Conservation (phyloP, 2,797 vertebrate genomes). For the Valencia hispanica region DNA sequence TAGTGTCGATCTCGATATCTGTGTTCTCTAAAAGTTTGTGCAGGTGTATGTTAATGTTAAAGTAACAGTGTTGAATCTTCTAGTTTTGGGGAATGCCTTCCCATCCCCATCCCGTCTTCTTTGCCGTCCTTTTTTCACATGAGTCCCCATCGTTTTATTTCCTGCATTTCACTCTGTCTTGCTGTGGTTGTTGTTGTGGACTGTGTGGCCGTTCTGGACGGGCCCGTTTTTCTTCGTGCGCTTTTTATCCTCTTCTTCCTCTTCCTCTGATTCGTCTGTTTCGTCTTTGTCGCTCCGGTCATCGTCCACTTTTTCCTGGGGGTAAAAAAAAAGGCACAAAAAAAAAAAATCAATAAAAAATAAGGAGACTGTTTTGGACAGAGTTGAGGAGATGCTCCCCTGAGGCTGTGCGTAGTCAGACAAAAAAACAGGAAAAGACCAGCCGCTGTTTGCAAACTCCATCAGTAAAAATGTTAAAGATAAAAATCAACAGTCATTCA, state of each 20-base stretch:
- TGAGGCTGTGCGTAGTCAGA: constrained; percentile 12
- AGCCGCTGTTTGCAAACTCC: neutral
- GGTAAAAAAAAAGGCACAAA: neutral
- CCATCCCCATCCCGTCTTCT: constrained; percentile 26
- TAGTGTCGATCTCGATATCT: constrained; percentile 56
- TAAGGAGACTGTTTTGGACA: neutral
- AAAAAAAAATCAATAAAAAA: neutral
- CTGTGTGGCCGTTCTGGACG: constrained; percentile 85
- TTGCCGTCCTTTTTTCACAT: constrained; percentile 32
- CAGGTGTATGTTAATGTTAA: constrained; percentile 54
- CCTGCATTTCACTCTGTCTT: constrained; percentile 85
- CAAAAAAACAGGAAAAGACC: neutral
- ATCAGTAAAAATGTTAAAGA: neutral
- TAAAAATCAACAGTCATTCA: neutral
- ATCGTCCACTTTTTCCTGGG: constrained; percentile 88
- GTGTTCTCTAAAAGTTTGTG: constrained; percentile 53
- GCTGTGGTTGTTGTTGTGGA: constrained; percentile 90
- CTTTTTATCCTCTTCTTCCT: constrained; percentile 55
- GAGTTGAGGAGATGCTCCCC: neutral
- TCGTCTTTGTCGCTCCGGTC: constrained; percentile 94
- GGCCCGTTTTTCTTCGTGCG: constrained; percentile 81
- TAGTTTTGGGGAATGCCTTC: constrained; percentile 35
- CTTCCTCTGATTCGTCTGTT: constrained; percentile 82
- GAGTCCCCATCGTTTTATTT: constrained; percentile 54
- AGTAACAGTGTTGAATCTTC: constrained; percentile 65